Evolutionary conservation across 1,140 invertebrate genomes (phyloP).

Genomic region (Ceratina japonica): DNA sequence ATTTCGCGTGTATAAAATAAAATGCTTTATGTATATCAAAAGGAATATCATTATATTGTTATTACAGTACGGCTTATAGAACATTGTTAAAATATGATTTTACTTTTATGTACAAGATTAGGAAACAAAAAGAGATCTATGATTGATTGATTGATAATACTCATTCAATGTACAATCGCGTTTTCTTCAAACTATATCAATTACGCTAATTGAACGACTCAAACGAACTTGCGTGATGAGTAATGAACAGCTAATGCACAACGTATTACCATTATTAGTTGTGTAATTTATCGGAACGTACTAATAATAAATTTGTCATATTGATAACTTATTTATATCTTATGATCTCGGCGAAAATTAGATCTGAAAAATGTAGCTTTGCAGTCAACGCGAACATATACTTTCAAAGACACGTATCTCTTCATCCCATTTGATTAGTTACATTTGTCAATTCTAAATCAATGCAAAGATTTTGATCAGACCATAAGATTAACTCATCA

Average conservation of each 20-base stretch:
- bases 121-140: conserved; percentile 52
- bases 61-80: conserved; percentile 61
- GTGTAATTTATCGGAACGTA: conserved; percentile 32
- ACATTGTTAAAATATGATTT: conserved; percentile 55
- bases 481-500: conserved; percentile 40
- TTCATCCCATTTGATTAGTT: conserved; percentile 25
- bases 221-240: conserved; percentile 24
- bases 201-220: conserved; percentile 16
- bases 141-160: conserved; percentile 47
- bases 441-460: conserved; percentile 9
- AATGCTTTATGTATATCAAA: conserved; percentile 64
- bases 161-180: conserved; percentile 19
- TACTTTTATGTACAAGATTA: conserved; percentile 67
- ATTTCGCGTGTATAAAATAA: conserved; percentile 63
- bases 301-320: conserved; percentile 32
- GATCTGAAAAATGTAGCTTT: conserved; percentile 19
- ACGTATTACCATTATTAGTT: conserved; percentile 6
- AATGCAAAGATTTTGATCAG: conserved; percentile 20
- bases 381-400: neutral
- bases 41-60: conserved; percentile 56
- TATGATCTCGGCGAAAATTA: conserved; percentile 13
- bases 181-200: conserved; percentile 31
- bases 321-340: conserved; percentile 34
- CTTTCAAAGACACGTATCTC: conserved; percentile 9
- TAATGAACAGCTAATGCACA: conserved; percentile 24